Conservation (phyloP, 2,797 vertebrate species). For the Momotus momota region DNA sequence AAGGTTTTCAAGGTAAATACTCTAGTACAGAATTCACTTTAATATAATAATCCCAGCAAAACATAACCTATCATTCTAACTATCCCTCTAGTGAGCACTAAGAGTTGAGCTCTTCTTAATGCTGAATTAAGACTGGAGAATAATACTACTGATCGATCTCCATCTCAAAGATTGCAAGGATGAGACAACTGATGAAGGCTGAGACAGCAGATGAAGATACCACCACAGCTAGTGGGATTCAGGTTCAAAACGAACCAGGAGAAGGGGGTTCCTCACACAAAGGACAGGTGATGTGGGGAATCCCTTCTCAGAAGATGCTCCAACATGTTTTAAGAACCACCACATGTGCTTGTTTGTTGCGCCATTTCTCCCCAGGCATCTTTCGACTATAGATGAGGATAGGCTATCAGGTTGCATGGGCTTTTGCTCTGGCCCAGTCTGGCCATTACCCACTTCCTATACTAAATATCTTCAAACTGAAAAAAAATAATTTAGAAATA, state of each 20-base stretch:
- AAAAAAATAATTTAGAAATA: not conserved
- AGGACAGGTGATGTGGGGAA: not conserved
- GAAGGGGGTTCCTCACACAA: not conserved
- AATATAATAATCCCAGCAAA: not conserved
- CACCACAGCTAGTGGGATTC: not conserved
- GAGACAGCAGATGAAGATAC: not conserved
- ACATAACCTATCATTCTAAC: not conserved
- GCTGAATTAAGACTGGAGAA: not conserved
- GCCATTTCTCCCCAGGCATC: not conserved
- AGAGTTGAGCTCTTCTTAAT: not conserved
- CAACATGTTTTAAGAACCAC: not conserved
- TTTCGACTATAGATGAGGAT: not conserved
- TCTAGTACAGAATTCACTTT: not conserved
- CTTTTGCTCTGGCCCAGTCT: not conserved
- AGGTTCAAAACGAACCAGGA: not conserved
- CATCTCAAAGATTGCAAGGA: not conserved
- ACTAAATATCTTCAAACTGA: not conserved
- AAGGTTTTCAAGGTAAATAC: not conserved
- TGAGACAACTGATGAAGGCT: not conserved
- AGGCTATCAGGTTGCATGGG: accelerated
- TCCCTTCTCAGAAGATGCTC: not conserved
- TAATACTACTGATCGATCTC: not conserved
- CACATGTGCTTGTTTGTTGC: accelerated
- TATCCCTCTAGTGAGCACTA: not conserved
- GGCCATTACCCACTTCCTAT: not conserved